phyloP scores from a whole-genome alignment of 2,113 vertebrate genomes.

The Geothlypis trichas region DNA sequence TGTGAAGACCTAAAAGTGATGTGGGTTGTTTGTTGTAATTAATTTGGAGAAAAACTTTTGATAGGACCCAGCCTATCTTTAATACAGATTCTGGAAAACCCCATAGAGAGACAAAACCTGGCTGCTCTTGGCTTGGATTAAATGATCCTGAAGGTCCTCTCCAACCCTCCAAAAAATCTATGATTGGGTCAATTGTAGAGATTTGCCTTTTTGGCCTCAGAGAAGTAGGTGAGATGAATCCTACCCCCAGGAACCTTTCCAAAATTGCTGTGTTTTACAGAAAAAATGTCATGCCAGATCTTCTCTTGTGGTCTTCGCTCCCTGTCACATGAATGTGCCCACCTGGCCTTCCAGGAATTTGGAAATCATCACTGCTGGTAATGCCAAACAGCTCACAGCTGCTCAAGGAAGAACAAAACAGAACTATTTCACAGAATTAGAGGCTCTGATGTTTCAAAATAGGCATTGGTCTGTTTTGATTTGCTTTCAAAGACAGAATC shows the following conservation, averaged over 20 bases:
- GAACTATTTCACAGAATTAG: not conserved
- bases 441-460: not conserved
- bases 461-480: not conserved
- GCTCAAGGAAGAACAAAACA: not conserved
- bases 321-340: not conserved
- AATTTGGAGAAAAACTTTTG: not conserved
- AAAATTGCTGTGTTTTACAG: not conserved
- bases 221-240: not conserved
- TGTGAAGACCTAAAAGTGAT: not conserved
- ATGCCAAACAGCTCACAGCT: not conserved
- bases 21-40: not conserved
- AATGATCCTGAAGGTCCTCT: not conserved
- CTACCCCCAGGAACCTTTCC: not conserved
- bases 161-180: not conserved
- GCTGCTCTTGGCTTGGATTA: not conserved
- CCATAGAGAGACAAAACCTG: not conserved
- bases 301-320: not conserved
- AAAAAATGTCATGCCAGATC: not conserved
- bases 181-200: not conserved
- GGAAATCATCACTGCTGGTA: not conserved
- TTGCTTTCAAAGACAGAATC: not conserved
- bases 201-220: not conserved
- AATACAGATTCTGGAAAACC: not conserved
- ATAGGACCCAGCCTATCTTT: not conserved
- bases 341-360: not conserved